Evolutionary conservation across 1,140 invertebrate species (phyloP), one percentile per base, ranked within the genome.

Genomic region (Asbolus verrucosus): DNA sequence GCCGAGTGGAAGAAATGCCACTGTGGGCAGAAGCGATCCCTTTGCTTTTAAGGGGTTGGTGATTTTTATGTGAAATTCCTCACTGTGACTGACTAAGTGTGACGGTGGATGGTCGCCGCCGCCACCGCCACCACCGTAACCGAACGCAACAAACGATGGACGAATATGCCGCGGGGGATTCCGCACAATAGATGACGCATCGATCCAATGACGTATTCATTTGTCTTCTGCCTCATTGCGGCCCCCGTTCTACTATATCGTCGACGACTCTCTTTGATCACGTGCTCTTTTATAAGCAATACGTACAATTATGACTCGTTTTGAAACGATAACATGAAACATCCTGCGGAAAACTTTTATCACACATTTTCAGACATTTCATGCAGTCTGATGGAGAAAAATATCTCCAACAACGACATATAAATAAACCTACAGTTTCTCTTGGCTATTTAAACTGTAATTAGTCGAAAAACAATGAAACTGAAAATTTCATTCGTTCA

Each of bases 191-290:
- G 71, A 74, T 73, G 74, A 76, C 69, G 67, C 70, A 76, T 76
- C 74, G 72, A 76, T 76, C 74, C 59, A 66, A 70, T 73, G 75
- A 74, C 70, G 68, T 70, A 74, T 76, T 74, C 75, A 71, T 74
- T 74, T 76, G 75, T 76, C 75, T 74, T 72, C 70, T 72, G 68
- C 70, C 39, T 65, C 70, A 68, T 65, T 62, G 70, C 70, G 24
- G 63, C 36, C 63, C 50, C 65, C 50, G 13, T 60, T 59, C 54
- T 30, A 30, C 15, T 33, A 38, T 36, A 36, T 4, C 11, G 33
- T 36, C 33, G 33, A 6, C 33, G 33, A 36, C 33, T 36, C 24
- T 39, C 65, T 27, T 16, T 46, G n/a, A 50, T 50, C 38, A 33
- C 38, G 41, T 27, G 39, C 61, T 18, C 13, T 15, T 19, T 15